Evolutionary conservation across 1,140 invertebrate genomes (phyloP), one percentile per base, ranked within the genome.

Genomic region (Wasmannia auropunctata): DNA sequence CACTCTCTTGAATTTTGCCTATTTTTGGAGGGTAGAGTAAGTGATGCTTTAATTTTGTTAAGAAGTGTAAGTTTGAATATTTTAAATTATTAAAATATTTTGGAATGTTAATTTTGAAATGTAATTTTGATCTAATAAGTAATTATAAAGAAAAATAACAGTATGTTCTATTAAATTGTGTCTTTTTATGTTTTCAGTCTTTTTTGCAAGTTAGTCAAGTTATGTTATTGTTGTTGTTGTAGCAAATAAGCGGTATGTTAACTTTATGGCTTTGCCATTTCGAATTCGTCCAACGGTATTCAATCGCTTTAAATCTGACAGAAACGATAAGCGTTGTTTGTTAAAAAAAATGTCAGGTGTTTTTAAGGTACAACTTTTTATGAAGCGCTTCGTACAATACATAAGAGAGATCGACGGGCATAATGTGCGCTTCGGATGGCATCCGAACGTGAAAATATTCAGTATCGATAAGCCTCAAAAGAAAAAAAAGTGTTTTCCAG

Each of bases 401-500:
- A 37, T 69, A 54, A 69, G 34, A 31, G 70, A 54, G 10, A 80
- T 69, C 19, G 40, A 56, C 3, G 10, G 11, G 16, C 25, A 62
- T 62, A 62, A 77, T 76, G 16, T 22, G 25, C 54, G 16, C 56
- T 40, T 40, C 14, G 19, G 40, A 74, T 31, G n/a, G 25, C 10
- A 25, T 14, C 31, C 16, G 28, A 79, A 65, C 11, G 28, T 25
- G n/a, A 65, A 80, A 72, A 31, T 72, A 58, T 51, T 25, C 11
- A 40, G 49, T 81, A 81, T 81, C 34, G 65, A 58, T 43, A 58
- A 72, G 37, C 25, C 6, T 65, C 46, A 10, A n/a, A n/a, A 6
- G 14, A 10, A 37, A 56, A 56, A 46, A 72, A 22, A 72, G 31
- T 25, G 28, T 60, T 46, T 51, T 25, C 10, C 43, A n/a, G 5